Evolutionary conservation across 1,140 invertebrate genomes (phyloP), one percentile per base, ranked within the genome.

Genomic region (Ctenoplectra terminalis): DNA sequence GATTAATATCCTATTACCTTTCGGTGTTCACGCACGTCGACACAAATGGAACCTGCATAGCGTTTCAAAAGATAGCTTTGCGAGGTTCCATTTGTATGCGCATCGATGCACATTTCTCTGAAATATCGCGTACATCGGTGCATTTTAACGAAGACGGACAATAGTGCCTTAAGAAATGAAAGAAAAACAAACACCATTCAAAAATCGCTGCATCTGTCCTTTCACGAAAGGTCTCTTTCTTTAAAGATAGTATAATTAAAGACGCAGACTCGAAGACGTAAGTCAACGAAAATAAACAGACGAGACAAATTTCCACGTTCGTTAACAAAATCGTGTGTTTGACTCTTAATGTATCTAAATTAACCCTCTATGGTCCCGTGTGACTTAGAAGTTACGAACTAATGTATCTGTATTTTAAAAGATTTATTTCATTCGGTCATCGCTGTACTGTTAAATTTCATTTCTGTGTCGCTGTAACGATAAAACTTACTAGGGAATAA

Each of bases 1-100:
- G 26, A 79, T 74, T 74, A 80, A 74, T 80, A 80, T 64, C 70
- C 37, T 46, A 80, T 80, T 64, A 80, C 48, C n/a, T 34, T 2
- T 46, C 4, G 29, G 8, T 46, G 26, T 58, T 70, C 64, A 56
- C 52, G 50, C 40, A 52, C 34, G 34, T 63, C 56, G 37, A n/a
- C 34, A 46, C 37, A 63, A 80, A 80, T 43, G 56, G 76, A 61
- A 50, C 64, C 67, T 29, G 31, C 23, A 31, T 17, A 34, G 46
- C n/a, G 56, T 37, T 61, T 43, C 67, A 40, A 72, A 72, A 43
- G 67, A 50, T 17, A 52, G 56, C 67, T 61, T 50, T 29, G 56
- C 50, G 43, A 79, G 31, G 46, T 7, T 79, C 67, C 67, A 43
- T 72, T 79, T 61, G 64, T 72, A 48, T 72, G 69, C 54, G 29